Conservation (phyloP, 2,113 vertebrate genomes). For the Boulengerochromis microlepis region DNA sequence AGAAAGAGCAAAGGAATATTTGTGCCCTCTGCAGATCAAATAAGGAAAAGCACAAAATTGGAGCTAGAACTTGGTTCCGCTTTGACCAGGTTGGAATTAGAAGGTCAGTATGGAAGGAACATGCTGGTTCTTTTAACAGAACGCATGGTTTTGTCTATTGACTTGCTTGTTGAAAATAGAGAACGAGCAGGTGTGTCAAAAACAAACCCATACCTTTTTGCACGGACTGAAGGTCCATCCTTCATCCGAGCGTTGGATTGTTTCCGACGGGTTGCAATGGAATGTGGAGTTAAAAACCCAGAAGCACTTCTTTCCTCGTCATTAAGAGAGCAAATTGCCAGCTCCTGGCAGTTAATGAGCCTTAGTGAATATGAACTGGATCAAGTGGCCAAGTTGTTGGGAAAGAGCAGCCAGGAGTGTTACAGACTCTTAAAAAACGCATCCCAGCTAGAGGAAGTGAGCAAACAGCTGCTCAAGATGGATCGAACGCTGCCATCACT, state of each 20-base stretch:
- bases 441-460: slow-evolving; percentile 46
- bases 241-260: slow-evolving; percentile 63
- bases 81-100: slow-evolving; percentile 57
- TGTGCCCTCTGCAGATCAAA: slow-evolving; percentile 55
- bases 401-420: slow-evolving; percentile 33
- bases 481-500: slow-evolving; percentile 14
- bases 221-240: slow-evolving; percentile 61
- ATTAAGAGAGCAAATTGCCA: slow-evolving; percentile 58
- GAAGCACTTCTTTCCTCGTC: slow-evolving; percentile 56
- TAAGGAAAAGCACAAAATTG: slow-evolving; percentile 57
- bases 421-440: slow-evolving; percentile 31
- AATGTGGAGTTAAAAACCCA: slow-evolving; percentile 59
- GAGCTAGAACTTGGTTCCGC: slow-evolving; percentile 48
- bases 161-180: slow-evolving; percentile 52
- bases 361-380: slow-evolving; percentile 44
- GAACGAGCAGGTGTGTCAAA: slow-evolving; percentile 48
- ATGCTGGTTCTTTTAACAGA: slow-evolving; percentile 60
- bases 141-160: slow-evolving; percentile 50
- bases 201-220: slow-evolving; percentile 62
- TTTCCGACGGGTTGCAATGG: slow-evolving; percentile 52
- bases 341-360: slow-evolving; percentile 65
- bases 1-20: slow-evolving; percentile 35
- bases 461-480: slow-evolving; percentile 55
- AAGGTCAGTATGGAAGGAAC: slow-evolving; percentile 64
- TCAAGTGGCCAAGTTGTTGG: slow-evolving; percentile 43